phyloP scores from a whole-genome alignment of 1,140 invertebrate species.

The Cherax destructor region DNA sequence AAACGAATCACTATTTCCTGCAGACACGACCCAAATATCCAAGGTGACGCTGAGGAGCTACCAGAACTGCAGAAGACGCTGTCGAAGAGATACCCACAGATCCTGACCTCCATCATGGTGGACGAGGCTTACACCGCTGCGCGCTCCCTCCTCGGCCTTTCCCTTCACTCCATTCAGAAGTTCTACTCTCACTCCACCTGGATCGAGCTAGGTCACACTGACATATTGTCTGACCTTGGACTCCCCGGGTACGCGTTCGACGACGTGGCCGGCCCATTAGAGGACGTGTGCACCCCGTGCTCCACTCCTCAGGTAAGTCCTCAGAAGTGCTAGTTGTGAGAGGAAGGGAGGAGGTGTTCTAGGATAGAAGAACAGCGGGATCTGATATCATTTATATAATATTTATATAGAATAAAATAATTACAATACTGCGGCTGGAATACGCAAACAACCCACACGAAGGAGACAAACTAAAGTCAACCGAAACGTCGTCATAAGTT shows the following conservation, averaged over 20 bases:
- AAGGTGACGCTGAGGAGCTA: conserved; percentile 41
- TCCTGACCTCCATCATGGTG: conserved; percentile 43
- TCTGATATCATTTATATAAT: no score
- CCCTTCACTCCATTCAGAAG: conserved; percentile 58
- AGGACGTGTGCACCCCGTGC: conserved; percentile 49
- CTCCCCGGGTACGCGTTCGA: conserved; percentile 34
- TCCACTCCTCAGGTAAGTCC: conserved; percentile 18
- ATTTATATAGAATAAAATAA: no score
- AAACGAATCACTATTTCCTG: no score
- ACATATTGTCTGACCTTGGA: conserved; percentile 38
- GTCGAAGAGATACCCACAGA: conserved; percentile 34
- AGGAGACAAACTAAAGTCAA: no score
- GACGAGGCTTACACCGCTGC: conserved; percentile 54
- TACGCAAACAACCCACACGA: no score
- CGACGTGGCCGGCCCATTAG: neutral
- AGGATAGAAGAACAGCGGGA: no score
- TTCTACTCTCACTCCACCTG: conserved; percentile 64
- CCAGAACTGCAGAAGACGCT: neutral
- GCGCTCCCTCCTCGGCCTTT: conserved; percentile 55
- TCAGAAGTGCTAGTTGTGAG: neutral
- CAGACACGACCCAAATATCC: conserved; percentile 45
- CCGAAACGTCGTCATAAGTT: no score
- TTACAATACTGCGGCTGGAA: no score
- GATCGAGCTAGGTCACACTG: conserved; percentile 40
- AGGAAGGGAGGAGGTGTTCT: no score